These are phyloP conservation scores for Atrina japonica DNA, from an alignment of 2,888 invertebrate genomes.

Conservation along the genomic window DNA sequence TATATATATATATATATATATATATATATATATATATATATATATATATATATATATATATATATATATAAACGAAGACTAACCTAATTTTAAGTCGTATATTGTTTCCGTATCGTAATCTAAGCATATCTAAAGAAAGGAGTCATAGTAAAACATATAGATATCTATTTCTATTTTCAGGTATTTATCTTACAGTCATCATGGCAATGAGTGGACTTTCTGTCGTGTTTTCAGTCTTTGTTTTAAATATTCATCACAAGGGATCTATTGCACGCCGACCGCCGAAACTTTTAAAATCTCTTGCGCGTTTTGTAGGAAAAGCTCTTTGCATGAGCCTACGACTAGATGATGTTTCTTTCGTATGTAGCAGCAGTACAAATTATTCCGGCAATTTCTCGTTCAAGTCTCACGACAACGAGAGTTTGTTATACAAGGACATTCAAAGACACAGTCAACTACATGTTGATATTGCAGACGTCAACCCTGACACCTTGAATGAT, in stretches of 20 bases:
- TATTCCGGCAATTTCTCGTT: slow-evolving; percentile 31
- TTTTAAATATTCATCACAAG: slow-evolving; percentile 80
- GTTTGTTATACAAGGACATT: slow-evolving; percentile 38
- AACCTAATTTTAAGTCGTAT: no score
- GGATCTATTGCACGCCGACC: slow-evolving; percentile 70
- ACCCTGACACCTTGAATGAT: slow-evolving; percentile 37
- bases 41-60: no score
- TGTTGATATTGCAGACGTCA: slow-evolving; percentile 30
- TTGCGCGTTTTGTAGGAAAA: slow-evolving; percentile 64
- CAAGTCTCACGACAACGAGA: slow-evolving; percentile 38
- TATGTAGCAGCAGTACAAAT: slow-evolving; percentile 1
- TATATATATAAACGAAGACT: no score
- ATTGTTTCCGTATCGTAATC: no score
- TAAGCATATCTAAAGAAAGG: no score
- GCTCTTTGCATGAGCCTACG: slow-evolving; percentile 60
- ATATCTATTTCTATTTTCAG: slow-evolving; percentile 65
- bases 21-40: no score
- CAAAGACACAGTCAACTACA: slow-evolving; percentile 33
- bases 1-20: no score
- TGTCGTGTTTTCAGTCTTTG: slow-evolving; percentile 80
- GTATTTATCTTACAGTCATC: slow-evolving; percentile 81
- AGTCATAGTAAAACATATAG: no score
- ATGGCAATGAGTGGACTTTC: slow-evolving; percentile 81
- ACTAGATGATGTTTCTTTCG: slow-evolving; percentile 39
- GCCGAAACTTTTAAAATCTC: slow-evolving; percentile 70